These are phyloP conservation scores for Pterophyllum scalare DNA, from an alignment of 2,113 vertebrate genomes.

Conservation along the genomic window DNA sequence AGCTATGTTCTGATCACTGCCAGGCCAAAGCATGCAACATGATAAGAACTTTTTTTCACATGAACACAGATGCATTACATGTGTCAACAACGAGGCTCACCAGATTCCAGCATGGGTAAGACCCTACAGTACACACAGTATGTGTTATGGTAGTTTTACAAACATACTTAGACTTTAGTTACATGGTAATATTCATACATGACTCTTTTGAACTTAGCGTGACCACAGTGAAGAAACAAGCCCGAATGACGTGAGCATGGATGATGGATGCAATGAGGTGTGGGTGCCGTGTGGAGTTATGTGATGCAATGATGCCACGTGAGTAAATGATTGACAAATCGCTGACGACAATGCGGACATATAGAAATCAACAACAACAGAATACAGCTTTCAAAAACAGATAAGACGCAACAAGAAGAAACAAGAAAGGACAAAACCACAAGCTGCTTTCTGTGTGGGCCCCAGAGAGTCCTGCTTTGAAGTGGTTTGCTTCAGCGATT, in stretches of 20 bases:
- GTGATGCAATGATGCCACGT: conserved; percentile 63
- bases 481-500: conserved; percentile 76
- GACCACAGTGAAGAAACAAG: conserved; percentile 75
- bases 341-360: conserved; percentile 76
- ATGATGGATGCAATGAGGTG: conserved; percentile 61
- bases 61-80: conserved; percentile 79
- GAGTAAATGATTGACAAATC: conserved; percentile 71
- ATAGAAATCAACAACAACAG: conserved; percentile 71
- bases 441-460: conserved; percentile 67
- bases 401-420: conserved; percentile 54
- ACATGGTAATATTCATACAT: conserved; percentile 62
- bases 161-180: conserved; percentile 51
- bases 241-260: conserved; percentile 67
- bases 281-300: conserved; percentile 51
- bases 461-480: conserved; percentile 72
- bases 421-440: conserved; percentile 52
- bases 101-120: conserved; percentile 58
- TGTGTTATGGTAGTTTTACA: conserved; percentile 66
- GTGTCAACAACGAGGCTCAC: conserved; percentile 69
- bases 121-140: conserved; percentile 64
- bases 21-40: conserved; percentile 79
- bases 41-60: conserved; percentile 70
- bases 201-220: conserved; percentile 55
- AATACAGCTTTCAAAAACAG: conserved; percentile 63
- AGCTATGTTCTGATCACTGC: conserved; percentile 70